Base-by-base conservation (phyloP, 92 coral and sea anemone species). In the Scolanthus callimorphus region DNA sequence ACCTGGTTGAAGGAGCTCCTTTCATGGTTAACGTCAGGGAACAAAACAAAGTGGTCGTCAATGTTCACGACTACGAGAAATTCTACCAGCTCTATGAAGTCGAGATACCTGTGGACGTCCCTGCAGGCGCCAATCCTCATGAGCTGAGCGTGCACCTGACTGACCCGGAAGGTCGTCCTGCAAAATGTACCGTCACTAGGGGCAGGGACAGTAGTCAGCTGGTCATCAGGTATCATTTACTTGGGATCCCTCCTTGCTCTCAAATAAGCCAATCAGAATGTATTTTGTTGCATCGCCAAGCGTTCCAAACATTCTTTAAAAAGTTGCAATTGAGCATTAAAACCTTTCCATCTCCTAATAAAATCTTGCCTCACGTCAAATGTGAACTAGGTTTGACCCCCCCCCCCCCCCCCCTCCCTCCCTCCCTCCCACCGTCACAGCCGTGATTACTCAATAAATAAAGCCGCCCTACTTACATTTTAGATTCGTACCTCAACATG, bases 1-100 rank as follows among this genome's bases (percentile, higher is more conserved):
- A 71, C 22, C 85, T 88, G 51, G 91, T 92, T n/a, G 87, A 77
- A 30, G 98, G 98, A 20, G 85, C 96, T n/a, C 98, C 98, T 0
- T 92, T 88, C 55, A 62, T 85, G 30, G 87, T 92, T 6, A 92
- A 92, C 59, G 95, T 87, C 51, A 62, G 73, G 2, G 90, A 83
- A 25, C 76, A 84, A 69, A 69, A 53, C 23, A 77, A 70, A 20
- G 69, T 65, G 11, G 70, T 75, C 8, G 73, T 66, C 62, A 62
- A 55, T n/a, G 60, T 66, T 54, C 49, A 81, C 47, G 19, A 69
- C 20, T 49, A 60, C n/a, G 76, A 77, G 17, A 71, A 70, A 51
- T 78, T 58, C 63, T 62, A 45, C 48, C 73, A 79, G 23, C 67
- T 54, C 73, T 78, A 57, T 24, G 95, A 87, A 55, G 85, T 79